Base-by-base conservation (phyloP, 2,888 invertebrate genomes). In the Orthonevra nobilis region DNA sequence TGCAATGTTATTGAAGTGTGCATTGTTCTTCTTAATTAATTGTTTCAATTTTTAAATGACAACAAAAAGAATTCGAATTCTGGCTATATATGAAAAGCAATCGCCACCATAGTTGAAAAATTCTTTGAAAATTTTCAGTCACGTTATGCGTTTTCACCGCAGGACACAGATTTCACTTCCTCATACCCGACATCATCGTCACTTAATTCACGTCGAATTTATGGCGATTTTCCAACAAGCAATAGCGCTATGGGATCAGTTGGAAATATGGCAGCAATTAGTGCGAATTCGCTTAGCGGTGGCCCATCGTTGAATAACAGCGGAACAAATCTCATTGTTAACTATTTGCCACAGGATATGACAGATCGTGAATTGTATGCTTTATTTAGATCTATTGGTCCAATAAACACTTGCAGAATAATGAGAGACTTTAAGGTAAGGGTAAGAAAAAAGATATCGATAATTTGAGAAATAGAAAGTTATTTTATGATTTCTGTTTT, bases 271-370 rank as follows among this genome's bases (percentile, higher is more conserved):
- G 85, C 84, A 52, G 85, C 83, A 30, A 66, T 79, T 54, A 86
- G 87, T 82, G 85, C 86, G 63, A 85, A 85, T 81, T 86, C 86
- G 12, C 81, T 87, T 54, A 83, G 84, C 44, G 82, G 82, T 9
- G 81, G 74, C 12, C 77, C 74, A 14, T 81, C 83, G 54, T 68
- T 82, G 26, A 86, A 85, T 83, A 73, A 73, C 50, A 56, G 89
- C 81, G 91, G 90, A 84, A 96, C 96, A 68, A 97, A 97, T 90
- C 92, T 98, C 84, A 98, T 98, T 83, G 95, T 98, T 85, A 98
- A 98, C 91, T 98, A 97, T 89, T 91, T 98, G 84, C 97, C 98
- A 23, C 97, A 97, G 90, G 95, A 94, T 85, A 94, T 97, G 91
- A 95, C 95, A 1, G 97, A 97, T 88, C 94, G 95, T 86, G 97